These are phyloP conservation scores for Amaurobius ferox DNA, from an alignment of 2,888 invertebrate genomes.

Conservation along the genomic window DNA sequence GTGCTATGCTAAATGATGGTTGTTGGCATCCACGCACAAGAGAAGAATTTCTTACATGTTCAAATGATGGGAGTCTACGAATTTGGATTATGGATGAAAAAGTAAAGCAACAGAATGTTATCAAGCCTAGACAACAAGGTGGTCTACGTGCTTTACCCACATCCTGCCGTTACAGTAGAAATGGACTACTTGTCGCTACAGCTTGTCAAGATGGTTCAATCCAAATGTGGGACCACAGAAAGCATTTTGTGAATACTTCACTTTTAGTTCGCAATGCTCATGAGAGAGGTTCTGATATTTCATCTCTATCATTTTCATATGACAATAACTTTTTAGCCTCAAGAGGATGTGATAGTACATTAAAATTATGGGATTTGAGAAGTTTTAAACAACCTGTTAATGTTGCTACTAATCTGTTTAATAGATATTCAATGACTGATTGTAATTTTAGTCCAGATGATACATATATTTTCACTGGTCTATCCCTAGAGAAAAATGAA, in stretches of 20 bases:
- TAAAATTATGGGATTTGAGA: constrained; percentile 96
- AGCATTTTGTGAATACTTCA: constrained; percentile 90
- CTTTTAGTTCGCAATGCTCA: constrained; percentile 88
- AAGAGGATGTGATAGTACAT: constrained; percentile 90
- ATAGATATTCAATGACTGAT: constrained; percentile 84
- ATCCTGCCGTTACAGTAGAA: constrained; percentile 88
- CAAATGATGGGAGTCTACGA: constrained; percentile 94
- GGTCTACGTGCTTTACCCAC: constrained; percentile 92
- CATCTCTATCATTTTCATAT: constrained; percentile 92
- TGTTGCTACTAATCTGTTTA: constrained; percentile 84
- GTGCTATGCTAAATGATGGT: constrained; percentile 91
- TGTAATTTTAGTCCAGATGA: constrained; percentile 94
- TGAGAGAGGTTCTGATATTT: constrained; percentile 86
- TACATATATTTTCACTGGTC: constrained; percentile 89
- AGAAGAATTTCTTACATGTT: constrained; percentile 95
- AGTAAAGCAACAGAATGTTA: constrained; percentile 87
- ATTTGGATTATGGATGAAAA: constrained; percentile 90
- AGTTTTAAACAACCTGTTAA: constrained; percentile 88
- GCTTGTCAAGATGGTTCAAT: constrained; percentile 96
- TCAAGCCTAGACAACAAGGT: constrained; percentile 88
- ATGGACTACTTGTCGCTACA: constrained; percentile 88
- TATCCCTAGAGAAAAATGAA: constrained; percentile 85
- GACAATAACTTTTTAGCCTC: constrained; percentile 87
- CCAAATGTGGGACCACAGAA: constrained; percentile 97
- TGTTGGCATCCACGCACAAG: constrained; percentile 94